Base-by-base conservation (phyloP, 2,888 invertebrate genomes). In the Mantis religiosa region DNA sequence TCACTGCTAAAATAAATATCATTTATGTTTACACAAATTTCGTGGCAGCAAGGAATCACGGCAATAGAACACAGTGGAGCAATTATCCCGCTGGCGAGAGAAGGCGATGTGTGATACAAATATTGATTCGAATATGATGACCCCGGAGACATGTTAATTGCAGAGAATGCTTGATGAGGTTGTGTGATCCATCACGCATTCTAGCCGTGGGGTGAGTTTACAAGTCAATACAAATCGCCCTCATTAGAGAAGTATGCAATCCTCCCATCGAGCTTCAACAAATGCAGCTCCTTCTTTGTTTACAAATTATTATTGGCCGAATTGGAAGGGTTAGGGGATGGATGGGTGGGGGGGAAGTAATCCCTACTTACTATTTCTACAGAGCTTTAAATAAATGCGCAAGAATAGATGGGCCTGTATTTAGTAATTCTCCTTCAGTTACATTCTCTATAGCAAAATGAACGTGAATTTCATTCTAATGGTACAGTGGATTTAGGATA, bases 61-160 rank as follows among this genome's bases (percentile, higher is more conserved):
- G 84, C n/a, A 27, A n/a, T 27, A 86, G 28, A 47, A 30, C 28
- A 81, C 25, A 41, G 85, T 20, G 87, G 87, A 34, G 34, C 82
- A n/a, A 82, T 87, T 34, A 34, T n/a, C 27, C 30, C 28, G 41
- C 15, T 82, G 82, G 34, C 25, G 54, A 87, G 54, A 87, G 87
- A 34, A 34, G 30, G 54, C 28, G 25, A 87, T 81, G 34, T 87
- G 30, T 87, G 86, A 87, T 87, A 87, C 86, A 30, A 30, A 81
- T 82, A 87, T 87, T 87, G 87, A 87, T 87, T 87, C 30, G 82
- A 87, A 87, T 87, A 87, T 87, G 82, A 87, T 87, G 87, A 87
- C 87, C 87, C 87, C 81, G 82, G 87, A 87, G 87, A 87, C 87
- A 87, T 87, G 87, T 87, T 87, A 87, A 87, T 87, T 34, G 87